Evolutionary conservation across 1,140 invertebrate species (phyloP), one percentile per base, ranked within the genome.

Genomic region (Ceratosolen fusciceps): DNA sequence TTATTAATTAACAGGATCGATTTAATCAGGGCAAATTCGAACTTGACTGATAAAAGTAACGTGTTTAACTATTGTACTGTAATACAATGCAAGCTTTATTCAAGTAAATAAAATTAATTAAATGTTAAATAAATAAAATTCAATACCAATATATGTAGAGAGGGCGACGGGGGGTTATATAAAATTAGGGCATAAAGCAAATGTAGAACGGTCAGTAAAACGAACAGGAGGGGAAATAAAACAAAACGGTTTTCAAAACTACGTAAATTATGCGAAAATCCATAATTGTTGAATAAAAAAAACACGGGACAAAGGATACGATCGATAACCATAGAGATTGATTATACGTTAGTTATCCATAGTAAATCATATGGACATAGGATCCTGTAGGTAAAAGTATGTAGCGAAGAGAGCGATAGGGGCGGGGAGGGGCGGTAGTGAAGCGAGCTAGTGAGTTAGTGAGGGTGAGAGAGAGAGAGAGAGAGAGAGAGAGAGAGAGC

Each of bases 401-500:
- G 68, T n/a, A 75, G 52, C 43, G 34, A n/a, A n/a, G n/a, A n/a
- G n/a, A n/a, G n/a, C n/a, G n/a, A n/a, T n/a, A n/a, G n/a, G n/a
- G n/a, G n/a, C n/a, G n/a, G 16, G 39, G 31, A 29, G 26, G 24
- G 56, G 31, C 71, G 77, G 83, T 80, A 80, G 80, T 31, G 77
- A n/a, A 60, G 56, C 31, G 31, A 39, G 31, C 54, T 24, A 62
- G 75, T 19, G 54, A 74, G 77, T 83, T 80, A 80, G 80, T 34
- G 77, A 60, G 56, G 39, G 31, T 31, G 31, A 56, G 31, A 62
- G 75, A 26, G 54, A 24, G 67, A 75, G 14, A 49, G 49, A 49
- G 73, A 62, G 68, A 82, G 80, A 83, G 80, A 73, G 79, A 74
- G 79, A 85, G 82, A 81, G 80, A 54, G 77, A 47, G 37, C 39